Evolutionary conservation across 2,888 invertebrate genomes (phyloP).

Genomic region (Cerastis leucographa): DNA sequence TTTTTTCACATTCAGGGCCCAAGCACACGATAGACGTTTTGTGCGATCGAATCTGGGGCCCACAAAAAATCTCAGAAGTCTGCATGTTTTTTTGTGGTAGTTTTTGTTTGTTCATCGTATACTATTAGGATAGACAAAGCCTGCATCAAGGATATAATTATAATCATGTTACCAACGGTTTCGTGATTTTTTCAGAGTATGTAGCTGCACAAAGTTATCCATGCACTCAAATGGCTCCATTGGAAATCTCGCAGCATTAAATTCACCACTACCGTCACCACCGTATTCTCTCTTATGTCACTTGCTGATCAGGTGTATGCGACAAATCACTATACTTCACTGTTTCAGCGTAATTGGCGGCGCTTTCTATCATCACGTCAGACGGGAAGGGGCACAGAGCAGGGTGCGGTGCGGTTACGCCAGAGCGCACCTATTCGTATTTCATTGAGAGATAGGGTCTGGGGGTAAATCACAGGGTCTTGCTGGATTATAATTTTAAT

Average conservation of each 20-base stretch:
- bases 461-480: background rate
- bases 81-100: background rate
- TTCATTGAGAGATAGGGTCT: constrained; percentile 15
- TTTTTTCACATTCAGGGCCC: constrained; percentile 18
- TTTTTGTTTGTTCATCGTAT: background rate
- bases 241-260: background rate
- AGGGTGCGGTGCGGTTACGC: constrained; percentile 1
- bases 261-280: background rate
- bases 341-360: constrained; percentile 36
- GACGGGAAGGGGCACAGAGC: background rate
- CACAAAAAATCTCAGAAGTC: background rate
- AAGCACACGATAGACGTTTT: background rate
- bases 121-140: background rate
- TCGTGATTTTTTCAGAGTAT: background rate
- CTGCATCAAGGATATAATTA: background rate
- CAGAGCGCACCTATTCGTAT: constrained; percentile 18
- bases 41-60: background rate
- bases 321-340: constrained; percentile 23
- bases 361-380: constrained; percentile 36
- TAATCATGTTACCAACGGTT: background rate
- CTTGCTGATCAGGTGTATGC: background rate
- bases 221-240: background rate
- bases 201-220: background rate
- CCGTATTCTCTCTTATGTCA: constrained; percentile 3
- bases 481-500: too few relatives aligned